phyloP scores from a whole-genome alignment of 1,140 invertebrate species.

The Drosophila neocordata region DNA sequence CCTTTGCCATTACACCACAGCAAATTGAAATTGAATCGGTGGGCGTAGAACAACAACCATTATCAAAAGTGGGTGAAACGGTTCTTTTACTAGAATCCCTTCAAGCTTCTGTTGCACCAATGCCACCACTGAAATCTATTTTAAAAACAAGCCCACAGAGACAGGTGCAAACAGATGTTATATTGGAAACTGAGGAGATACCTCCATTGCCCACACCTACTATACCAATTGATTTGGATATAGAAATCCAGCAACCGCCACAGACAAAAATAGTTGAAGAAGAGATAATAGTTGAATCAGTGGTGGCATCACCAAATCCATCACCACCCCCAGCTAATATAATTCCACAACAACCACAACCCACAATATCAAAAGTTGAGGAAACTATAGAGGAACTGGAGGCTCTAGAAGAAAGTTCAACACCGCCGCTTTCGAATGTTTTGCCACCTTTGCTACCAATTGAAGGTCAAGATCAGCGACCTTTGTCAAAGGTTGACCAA shows the following conservation, averaged over 20 bases:
- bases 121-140: background rate
- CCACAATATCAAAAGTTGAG: background rate
- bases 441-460: background rate
- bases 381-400: conserved; percentile 21
- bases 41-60: conserved; percentile 1
- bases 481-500: background rate
- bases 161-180: conserved; percentile 9
- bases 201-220: background rate
- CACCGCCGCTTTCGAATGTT: conserved; percentile 28
- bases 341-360: background rate
- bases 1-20: too few species aligned
- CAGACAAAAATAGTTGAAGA: background rate
- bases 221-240: background rate
- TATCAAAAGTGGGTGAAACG: conserved; percentile 10
- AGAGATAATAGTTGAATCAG: background rate
- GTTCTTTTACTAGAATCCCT: conserved; percentile 4
- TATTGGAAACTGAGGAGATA: conserved; percentile 21
- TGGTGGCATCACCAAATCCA: background rate
- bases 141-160: background rate
- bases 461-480: background rate
- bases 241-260: background rate
- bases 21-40: background rate
- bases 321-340: background rate
- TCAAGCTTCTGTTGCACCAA: background rate
- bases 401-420: conserved; percentile 29